Percentiles rank a stretch among this genome's conserved stretches.
phyloP scores from a whole-genome alignment of 2,888 invertebrate genomes.

The Leptura quadrifasciata region DNA sequence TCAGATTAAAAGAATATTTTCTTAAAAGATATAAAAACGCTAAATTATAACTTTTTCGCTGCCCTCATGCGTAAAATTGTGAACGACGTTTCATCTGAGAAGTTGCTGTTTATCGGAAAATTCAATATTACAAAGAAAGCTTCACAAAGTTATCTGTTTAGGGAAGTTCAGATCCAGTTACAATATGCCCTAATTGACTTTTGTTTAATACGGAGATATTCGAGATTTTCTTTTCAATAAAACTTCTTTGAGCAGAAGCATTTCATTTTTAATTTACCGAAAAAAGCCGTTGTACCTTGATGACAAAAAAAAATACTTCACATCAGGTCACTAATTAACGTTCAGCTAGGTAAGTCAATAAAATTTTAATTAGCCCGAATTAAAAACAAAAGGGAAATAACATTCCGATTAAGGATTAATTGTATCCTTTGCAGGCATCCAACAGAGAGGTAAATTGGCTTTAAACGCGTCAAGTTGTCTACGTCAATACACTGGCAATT shows the following conservation, averaged over 20 bases:
- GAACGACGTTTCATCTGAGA: background rate
- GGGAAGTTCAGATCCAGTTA: background rate
- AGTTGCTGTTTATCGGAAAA: background rate
- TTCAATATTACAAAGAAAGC: background rate
- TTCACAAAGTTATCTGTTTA: background rate
- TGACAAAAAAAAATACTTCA: background rate
- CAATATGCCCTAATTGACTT: slow-evolving; percentile 13
- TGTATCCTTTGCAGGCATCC: slow-evolving; percentile 61
- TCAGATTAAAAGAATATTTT: too few species aligned
- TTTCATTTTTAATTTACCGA: slow-evolving; percentile 9
- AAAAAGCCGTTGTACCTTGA: background rate
- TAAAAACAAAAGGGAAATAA: slow-evolving; percentile 54
- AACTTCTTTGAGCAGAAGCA: background rate
- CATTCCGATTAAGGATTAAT: slow-evolving; percentile 61
- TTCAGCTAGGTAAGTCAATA: slow-evolving; percentile 49
- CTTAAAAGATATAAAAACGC: too few species aligned
- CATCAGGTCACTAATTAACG: slow-evolving; percentile 17
- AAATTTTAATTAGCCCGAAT: slow-evolving; percentile 52
- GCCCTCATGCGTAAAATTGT: background rate
- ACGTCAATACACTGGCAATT: slow-evolving; percentile 60
- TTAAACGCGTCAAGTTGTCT: slow-evolving; percentile 64
- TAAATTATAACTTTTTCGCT: background rate
- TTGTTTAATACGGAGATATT: background rate
- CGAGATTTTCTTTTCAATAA: background rate
- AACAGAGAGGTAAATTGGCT: slow-evolving; percentile 63